Percentiles rank a stretch among this genome's conserved stretches.
Evolutionary conservation across 2,888 invertebrate species (phyloP).

Genomic region (Sphaerophoria taeniata): DNA sequence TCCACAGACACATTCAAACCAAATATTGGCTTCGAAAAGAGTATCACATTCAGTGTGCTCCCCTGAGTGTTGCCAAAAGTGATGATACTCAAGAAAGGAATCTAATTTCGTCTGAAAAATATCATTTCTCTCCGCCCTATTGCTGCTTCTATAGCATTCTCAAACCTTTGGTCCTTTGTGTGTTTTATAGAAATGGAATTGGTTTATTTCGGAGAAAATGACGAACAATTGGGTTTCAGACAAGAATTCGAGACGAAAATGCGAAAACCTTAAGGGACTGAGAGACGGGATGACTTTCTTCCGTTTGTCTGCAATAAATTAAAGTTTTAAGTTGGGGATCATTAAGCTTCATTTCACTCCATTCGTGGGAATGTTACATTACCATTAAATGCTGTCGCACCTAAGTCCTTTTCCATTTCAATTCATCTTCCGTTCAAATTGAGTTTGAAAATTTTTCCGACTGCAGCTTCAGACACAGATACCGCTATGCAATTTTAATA

Average conservation of each 20-base stretch:
- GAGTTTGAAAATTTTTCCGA: too few relatives aligned
- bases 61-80: constrained; percentile 24
- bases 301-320: too few relatives aligned
- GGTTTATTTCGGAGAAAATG: constrained; percentile 9
- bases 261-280: constrained; percentile 4
- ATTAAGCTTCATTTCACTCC: too few relatives aligned
- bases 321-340: too few relatives aligned
- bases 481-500: too few relatives aligned
- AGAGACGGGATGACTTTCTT: neutral
- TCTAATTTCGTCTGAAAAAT: constrained; percentile 44
- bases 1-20: neutral
- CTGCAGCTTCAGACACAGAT: too few relatives aligned
- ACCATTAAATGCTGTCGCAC: too few relatives aligned
- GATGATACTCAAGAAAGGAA: constrained; percentile 33
- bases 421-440: too few relatives aligned
- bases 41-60: constrained; percentile 31
- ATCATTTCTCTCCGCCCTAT: constrained; percentile 2
- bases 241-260: neutral
- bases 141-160: neutral
- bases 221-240: constrained; percentile 13
- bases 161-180: constrained; percentile 6
- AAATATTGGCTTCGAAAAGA: neutral
- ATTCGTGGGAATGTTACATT: too few relatives aligned
- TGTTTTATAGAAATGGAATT: constrained; percentile 32
- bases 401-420: too few relatives aligned